A percentile compares a stretch with the other conserved stretches of the same genome.
These are phyloP conservation scores for Ailuropoda melanoleuca DNA, from an alignment of 2,113 vertebrate genomes.

Conservation along the genomic window DNA sequence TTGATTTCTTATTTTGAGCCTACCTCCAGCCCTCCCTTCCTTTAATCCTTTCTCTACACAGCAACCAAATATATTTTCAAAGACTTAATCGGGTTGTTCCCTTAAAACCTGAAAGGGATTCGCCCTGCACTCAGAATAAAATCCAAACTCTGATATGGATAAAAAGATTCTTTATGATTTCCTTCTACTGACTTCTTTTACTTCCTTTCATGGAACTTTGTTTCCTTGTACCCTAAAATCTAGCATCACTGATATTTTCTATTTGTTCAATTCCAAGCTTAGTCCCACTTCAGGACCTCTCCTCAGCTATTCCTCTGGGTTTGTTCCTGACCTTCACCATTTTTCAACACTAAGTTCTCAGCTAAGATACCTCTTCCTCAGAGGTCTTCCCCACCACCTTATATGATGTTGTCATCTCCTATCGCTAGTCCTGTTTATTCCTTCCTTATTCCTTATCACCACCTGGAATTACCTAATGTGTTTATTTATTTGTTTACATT, in stretches of 20 bases:
- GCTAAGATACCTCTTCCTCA: not conserved
- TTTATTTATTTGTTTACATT: not conserved
- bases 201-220: not conserved
- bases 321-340: not conserved
- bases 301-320: not conserved
- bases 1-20: not conserved
- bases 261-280: not conserved
- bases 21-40: not conserved
- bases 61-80: not conserved
- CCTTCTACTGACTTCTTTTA: not conserved
- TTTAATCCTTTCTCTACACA: not conserved
- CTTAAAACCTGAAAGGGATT: not conserved
- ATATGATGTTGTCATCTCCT: not conserved
- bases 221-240: not conserved
- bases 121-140: not conserved
- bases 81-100: not conserved
- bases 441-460: not conserved
- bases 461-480: not conserved
- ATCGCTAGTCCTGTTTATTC: not conserved
- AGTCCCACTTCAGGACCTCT: not conserved
- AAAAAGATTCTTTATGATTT: not conserved
- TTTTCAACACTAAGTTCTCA: not conserved
- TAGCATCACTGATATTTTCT: not conserved
- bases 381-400: not conserved
- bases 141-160: not conserved